Evolutionary conservation across 1,140 invertebrate genomes (phyloP).

Genomic region (Heliothis subflexa): DNA sequence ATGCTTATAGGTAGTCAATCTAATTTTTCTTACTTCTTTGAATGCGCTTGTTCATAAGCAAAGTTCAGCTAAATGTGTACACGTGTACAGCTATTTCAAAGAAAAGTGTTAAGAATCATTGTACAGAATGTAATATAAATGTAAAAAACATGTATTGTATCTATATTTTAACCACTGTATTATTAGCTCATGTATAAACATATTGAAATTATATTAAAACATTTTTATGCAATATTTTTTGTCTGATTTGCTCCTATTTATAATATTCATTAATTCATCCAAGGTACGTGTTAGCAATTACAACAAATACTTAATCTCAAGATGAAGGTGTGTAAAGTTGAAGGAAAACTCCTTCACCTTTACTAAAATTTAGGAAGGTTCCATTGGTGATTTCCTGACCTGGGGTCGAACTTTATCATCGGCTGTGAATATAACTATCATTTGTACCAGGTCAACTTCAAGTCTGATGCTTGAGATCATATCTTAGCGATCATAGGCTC

Average conservation of each 20-base stretch:
- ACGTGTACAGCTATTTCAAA: constrained; percentile 29
- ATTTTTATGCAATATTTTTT: constrained; percentile 22
- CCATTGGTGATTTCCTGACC: no score
- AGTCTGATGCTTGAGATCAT: no score
- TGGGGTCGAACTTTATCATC: no score
- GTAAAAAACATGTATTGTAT: constrained; percentile 18
- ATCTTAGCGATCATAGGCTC: no score
- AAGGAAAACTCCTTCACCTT: no score
- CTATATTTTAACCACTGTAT: constrained; percentile 33
- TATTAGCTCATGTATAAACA: constrained; percentile 26
- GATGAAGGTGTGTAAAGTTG: no score
- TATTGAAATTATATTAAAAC: constrained; percentile 27
- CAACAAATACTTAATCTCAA: no score
- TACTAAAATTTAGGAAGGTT: no score
- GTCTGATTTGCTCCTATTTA: background rate
- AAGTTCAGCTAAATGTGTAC: constrained; percentile 19
- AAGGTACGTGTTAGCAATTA: background rate
- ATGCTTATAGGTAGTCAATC: background rate
- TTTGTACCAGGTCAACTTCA: no score
- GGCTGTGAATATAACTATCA: no score
- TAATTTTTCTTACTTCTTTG: background rate
- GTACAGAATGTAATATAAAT: constrained; percentile 42
- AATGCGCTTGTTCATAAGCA: background rate
- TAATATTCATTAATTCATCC: background rate
- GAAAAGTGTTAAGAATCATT: constrained; percentile 24